Conservation (phyloP, 35 echinoderm and acorn worm genomes). For the Hemicentrotus pulcherrimus region DNA sequence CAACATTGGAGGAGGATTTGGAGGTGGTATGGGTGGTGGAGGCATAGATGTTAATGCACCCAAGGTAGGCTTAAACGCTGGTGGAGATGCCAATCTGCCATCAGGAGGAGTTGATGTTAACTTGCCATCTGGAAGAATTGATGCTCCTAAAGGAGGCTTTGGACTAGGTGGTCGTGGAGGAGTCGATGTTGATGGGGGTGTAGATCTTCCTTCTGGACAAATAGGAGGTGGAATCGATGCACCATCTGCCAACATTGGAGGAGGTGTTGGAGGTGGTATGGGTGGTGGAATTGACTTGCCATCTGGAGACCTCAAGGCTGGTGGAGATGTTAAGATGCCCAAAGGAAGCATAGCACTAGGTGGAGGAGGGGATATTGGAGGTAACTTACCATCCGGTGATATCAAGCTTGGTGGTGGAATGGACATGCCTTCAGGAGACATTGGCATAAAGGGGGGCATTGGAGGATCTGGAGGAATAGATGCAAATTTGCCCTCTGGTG, state of each 20-base stretch:
- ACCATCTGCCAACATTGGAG: conserved; percentile 36
- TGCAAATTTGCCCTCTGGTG: conserved; percentile 3
- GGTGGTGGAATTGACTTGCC: conserved; percentile 41
- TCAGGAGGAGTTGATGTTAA: conserved; percentile 30
- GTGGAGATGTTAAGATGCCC: conserved; percentile 43
- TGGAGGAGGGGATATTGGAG: conserved; percentile 48
- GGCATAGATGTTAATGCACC: conserved; percentile 42
- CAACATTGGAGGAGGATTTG: conserved; percentile 38
- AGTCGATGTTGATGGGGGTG: conserved; percentile 9
- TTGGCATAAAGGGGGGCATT: conserved; percentile 1
- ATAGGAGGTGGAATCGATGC: conserved; percentile 9
- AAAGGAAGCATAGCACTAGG: neutral
- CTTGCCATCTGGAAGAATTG: neutral
- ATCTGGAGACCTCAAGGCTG: conserved; percentile 27
- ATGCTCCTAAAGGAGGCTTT: conserved; percentile 46
- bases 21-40: neutral
- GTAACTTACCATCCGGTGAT: conserved; percentile 20
- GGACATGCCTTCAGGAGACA: conserved; percentile 23
- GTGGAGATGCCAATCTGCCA: conserved; percentile 36
- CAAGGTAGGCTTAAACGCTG: conserved; percentile 1
- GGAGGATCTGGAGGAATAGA: conserved; percentile 30
- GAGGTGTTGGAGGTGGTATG: conserved; percentile 48
- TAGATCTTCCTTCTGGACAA: neutral
- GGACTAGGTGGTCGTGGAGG: conserved; percentile 37
- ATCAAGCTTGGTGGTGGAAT: neutral